These are phyloP conservation scores for Henricia sp. DNA, from an alignment of 53 echinoderm and acorn worm species.

Conservation along the genomic window DNA sequence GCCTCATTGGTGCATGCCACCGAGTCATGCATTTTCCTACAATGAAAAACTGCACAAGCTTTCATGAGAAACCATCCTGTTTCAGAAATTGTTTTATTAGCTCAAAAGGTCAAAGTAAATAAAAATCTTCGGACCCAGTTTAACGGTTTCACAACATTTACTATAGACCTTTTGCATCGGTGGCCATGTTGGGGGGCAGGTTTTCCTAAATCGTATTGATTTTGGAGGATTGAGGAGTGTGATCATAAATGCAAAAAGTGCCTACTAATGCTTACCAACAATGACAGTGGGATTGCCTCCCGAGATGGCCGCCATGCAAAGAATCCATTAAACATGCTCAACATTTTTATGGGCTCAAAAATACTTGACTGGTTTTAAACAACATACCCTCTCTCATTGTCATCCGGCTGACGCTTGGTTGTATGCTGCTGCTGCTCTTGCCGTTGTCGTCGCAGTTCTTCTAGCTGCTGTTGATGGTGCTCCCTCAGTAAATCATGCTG, in stretches of 20 bases:
- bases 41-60: neutral
- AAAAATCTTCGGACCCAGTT: too few species aligned
- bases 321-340: neutral
- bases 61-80: neutral
- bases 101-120: too few species aligned
- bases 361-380: neutral
- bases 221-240: too few species aligned
- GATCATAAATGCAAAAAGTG: too few species aligned
- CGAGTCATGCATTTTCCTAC: neutral
- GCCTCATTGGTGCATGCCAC: neutral
- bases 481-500: slow-evolving; percentile 31
- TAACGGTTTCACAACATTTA: too few species aligned
- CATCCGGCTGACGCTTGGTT: neutral
- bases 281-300: too few species aligned
- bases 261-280: too few species aligned
- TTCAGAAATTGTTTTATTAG: too few species aligned
- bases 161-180: too few species aligned
- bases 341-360: neutral
- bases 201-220: too few species aligned
- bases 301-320: too few species aligned
- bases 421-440: neutral
- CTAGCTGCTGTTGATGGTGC: slow-evolving; percentile 24
- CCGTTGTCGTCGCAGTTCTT: neutral
- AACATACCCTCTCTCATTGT: slow-evolving; percentile 35
- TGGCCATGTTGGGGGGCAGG: too few species aligned